phyloP scores from a whole-genome alignment of 2,113 vertebrate species.

The Heptranchias perlo region DNA sequence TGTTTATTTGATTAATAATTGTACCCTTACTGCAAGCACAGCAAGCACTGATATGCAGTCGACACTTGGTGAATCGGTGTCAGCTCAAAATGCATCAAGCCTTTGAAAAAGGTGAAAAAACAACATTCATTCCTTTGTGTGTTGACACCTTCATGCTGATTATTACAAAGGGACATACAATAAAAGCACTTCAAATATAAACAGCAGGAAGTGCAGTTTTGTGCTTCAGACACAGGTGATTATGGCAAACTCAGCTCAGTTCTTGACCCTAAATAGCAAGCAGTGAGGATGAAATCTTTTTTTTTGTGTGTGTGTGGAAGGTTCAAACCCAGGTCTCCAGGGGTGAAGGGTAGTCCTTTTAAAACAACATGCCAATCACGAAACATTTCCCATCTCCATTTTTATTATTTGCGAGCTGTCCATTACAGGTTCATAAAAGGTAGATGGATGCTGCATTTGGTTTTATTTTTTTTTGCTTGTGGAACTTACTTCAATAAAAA shows the following conservation, averaged over 20 bases:
- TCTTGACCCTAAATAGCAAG: conserved; percentile 38
- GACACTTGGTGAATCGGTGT: conserved; percentile 37
- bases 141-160: conserved; percentile 35
- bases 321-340: conserved; percentile 32
- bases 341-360: conserved; percentile 36
- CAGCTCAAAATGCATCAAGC: conserved; percentile 37
- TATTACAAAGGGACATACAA: conserved; percentile 37
- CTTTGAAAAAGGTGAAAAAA: conserved; percentile 38
- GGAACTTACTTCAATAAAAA: not conserved
- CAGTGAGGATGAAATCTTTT: conserved; percentile 31
- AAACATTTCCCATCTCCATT: not conserved
- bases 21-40: conserved; percentile 35
- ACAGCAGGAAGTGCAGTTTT: conserved; percentile 36
- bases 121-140: conserved; percentile 37
- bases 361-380: conserved; percentile 25
- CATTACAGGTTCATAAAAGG: not conserved
- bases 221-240: conserved; percentile 38
- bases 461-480: not conserved
- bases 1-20: conserved; percentile 39
- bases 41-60: conserved; percentile 7
- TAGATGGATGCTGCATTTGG: not conserved
- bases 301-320: conserved; percentile 24
- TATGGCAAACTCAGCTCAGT: conserved; percentile 27
- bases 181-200: conserved; percentile 38
- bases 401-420: not conserved